These are phyloP conservation scores for Tetranychus piercei DNA, from an alignment of 2,888 invertebrate species.

Conservation along the genomic window DNA sequence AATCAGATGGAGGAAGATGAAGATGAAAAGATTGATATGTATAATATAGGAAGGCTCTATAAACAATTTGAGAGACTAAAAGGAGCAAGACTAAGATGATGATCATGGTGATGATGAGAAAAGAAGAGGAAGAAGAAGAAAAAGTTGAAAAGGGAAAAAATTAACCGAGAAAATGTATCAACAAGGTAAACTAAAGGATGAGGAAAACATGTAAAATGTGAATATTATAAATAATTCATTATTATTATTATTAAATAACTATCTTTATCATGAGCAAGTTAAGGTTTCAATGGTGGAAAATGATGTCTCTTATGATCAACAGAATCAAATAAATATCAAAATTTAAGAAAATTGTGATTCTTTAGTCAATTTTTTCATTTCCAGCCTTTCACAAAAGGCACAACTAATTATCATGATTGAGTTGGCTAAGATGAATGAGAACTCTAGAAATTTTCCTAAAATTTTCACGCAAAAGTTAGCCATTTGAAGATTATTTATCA, in stretches of 20 bases:
- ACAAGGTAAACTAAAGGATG: too few species aligned
- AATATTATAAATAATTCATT: not conserved
- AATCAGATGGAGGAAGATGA: not conserved
- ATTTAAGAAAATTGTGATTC: too few species aligned
- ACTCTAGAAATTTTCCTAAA: too few species aligned
- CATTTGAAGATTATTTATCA: too few species aligned
- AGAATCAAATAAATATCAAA: too few species aligned
- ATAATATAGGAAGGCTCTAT: not conserved
- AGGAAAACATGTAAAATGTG: not conserved
- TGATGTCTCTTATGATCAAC: not conserved
- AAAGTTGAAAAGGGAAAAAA: not conserved
- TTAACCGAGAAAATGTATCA: too few species aligned
- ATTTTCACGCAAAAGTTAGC: too few species aligned
- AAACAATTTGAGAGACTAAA: not conserved
- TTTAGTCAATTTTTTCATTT: not conserved
- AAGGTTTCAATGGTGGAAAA: not conserved
- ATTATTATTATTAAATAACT: not conserved
- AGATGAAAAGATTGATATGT: not conserved
- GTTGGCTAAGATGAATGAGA: too few species aligned
- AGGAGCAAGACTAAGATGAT: not conserved
- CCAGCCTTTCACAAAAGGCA: not conserved
- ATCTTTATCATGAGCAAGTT: not conserved
- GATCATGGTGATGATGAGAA: not conserved
- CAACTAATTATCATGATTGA: not conserved
- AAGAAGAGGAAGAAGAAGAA: not conserved